Evolutionary conservation across 2,888 invertebrate species (phyloP), one percentile per base, ranked within the genome.

Genomic region (Criorhina ranunculi): DNA sequence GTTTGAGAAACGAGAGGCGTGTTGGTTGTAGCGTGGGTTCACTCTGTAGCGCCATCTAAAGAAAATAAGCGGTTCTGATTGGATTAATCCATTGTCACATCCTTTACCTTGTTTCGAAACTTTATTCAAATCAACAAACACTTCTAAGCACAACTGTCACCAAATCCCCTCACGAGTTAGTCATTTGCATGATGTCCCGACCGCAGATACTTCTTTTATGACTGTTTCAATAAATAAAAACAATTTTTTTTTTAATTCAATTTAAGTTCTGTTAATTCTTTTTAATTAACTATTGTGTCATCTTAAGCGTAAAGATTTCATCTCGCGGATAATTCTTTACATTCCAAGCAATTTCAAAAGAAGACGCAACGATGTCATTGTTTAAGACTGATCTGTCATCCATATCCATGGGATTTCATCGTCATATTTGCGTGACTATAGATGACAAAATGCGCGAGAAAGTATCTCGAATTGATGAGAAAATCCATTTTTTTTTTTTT

Each of bases 211-310:
- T 35, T 24, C 24, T 1, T 64, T 46, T 19, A 64, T 46, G 46
- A 35, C 8, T 35, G 8, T 35, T 0, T 15, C 6, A 24, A 24
- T 24, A 24, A 24, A 24, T 24, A 24, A 24, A 24, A 24, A 24
- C 24, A 4, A 24, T 31, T 17, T 29, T 40, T 1, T 3, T 17
- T 46, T 33, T 33, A 64, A 46, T 46, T 33, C 33, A 64, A 33
- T 64, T 64, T 31, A 35, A 44, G 33, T 11, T 17, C 17, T 46
- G 19, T 33, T 64, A 64, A 64, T 64, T 57, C 24, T 44, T 12
- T n/a, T 46, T 9, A 46, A 64, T 46, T 46, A 64, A 35, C 35
- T 46, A 35, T 35, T 64, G 46, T 49, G 62, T 64, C 62, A 64
- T 64, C 46, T 33, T 4, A 1, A 37, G 11, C n/a, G 12, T 31